Evolutionary conservation across 2,113 vertebrate species (phyloP).

Genomic region (Callospermophilus lateralis): DNA sequence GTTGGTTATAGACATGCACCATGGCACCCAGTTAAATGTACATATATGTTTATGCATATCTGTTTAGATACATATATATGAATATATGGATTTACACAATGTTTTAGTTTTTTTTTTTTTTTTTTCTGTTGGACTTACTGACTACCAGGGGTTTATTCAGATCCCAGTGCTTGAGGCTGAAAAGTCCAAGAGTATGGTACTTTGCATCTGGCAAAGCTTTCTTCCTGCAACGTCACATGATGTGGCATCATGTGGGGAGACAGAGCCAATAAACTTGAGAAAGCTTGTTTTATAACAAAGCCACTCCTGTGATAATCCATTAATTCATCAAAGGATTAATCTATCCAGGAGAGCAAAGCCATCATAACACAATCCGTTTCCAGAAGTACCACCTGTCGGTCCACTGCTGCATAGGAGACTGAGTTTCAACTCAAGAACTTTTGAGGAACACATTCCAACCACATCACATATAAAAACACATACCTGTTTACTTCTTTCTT

Average conservation of each 20-base stretch:
- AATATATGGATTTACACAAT: background rate
- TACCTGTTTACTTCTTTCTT: background rate
- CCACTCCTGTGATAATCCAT: background rate
- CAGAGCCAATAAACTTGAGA: background rate
- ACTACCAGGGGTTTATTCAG: background rate
- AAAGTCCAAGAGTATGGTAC: background rate
- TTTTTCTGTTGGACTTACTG: background rate
- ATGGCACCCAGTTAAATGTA: background rate
- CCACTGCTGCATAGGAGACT: background rate
- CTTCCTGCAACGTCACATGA: background rate
- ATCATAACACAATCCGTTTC: rapidly evolving
- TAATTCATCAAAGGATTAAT: background rate
- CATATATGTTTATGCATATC: background rate
- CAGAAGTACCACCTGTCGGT: background rate
- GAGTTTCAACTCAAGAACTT: background rate
- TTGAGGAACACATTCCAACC: background rate
- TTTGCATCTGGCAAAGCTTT: background rate
- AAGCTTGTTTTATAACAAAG: background rate
- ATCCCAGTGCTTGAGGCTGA: background rate
- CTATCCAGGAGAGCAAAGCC: background rate
- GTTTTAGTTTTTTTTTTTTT: background rate
- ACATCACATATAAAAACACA: rapidly evolving
- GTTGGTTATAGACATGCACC: no score
- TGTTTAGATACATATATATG: background rate
- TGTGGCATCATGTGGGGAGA: background rate